Conservation (phyloP, 2,888 invertebrate species). For the Rhyacophila evoluta region DNA sequence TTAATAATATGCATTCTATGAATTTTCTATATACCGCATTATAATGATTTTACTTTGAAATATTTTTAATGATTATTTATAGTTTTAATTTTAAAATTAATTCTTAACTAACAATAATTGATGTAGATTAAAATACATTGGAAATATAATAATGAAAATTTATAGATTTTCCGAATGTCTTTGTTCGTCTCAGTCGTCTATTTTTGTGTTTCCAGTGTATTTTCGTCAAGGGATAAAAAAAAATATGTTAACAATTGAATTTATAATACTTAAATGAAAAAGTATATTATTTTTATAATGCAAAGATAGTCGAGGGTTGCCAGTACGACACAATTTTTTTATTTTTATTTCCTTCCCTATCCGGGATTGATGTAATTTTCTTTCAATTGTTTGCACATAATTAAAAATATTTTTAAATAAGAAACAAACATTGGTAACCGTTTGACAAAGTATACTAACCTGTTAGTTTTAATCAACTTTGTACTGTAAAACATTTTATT, state of each 20-base stretch:
- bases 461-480: not conserved
- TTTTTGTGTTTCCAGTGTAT: not conserved
- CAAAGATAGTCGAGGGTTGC: not conserved
- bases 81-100: not conserved
- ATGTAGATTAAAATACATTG: not conserved
- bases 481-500: slow-evolving; percentile 3
- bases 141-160: not conserved
- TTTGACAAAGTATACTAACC: not conserved
- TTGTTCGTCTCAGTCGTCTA: not conserved
- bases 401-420: too few species aligned
- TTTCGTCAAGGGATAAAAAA: not conserved
- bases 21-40: too few species aligned
- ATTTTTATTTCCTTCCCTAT: not conserved
- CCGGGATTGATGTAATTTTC: too few species aligned
- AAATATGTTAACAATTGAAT: not conserved
- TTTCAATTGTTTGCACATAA: too few species aligned
- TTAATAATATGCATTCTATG: too few species aligned
- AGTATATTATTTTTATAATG: not conserved
- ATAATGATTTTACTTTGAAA: too few species aligned
- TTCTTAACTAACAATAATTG: not conserved
- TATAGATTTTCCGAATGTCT: not conserved
- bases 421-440: not conserved
- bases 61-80: not conserved
- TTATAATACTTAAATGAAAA: not conserved
- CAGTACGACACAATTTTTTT: not conserved